Evolutionary conservation across 2,888 invertebrate genomes (phyloP).

Genomic region (Coecobrya sp.): DNA sequence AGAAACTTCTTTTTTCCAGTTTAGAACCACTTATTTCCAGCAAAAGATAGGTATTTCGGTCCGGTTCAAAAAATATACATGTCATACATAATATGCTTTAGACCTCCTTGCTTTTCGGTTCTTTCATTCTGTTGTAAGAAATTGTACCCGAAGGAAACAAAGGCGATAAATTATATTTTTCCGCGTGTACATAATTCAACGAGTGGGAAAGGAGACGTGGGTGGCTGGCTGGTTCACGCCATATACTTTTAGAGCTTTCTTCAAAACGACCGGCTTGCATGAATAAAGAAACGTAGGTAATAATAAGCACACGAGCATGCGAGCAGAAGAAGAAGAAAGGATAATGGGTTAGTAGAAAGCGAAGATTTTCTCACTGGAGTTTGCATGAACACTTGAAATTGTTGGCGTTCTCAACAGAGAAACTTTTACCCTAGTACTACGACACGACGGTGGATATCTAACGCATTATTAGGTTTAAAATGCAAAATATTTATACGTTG

Average conservation of each 20-base stretch:
- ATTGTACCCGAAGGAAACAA: conserved; percentile 68
- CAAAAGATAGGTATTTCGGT: background rate
- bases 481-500: background rate
- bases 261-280: background rate
- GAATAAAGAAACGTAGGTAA: background rate
- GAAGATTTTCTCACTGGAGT: background rate
- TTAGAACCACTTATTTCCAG: background rate
- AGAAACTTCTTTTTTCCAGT: background rate
- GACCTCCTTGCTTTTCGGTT: too few relatives aligned
- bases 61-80: background rate
- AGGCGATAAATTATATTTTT: conserved; percentile 67
- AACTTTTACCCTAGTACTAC: background rate
- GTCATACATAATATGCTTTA: too few relatives aligned
- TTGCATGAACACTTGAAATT: conserved; percentile 5
- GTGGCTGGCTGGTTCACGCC: background rate
- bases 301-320: background rate
- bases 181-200: conserved; percentile 52
- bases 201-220: background rate
- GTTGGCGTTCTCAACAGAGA: background rate
- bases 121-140: conserved; percentile 39
- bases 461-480: background rate
- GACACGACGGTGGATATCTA: background rate
- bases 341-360: background rate
- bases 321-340: background rate
- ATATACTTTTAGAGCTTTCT: background rate